Percentiles rank a stretch among this genome's conserved stretches.
phyloP scores from a whole-genome alignment of 2,888 invertebrate species.

The Cheilosia pagana region DNA sequence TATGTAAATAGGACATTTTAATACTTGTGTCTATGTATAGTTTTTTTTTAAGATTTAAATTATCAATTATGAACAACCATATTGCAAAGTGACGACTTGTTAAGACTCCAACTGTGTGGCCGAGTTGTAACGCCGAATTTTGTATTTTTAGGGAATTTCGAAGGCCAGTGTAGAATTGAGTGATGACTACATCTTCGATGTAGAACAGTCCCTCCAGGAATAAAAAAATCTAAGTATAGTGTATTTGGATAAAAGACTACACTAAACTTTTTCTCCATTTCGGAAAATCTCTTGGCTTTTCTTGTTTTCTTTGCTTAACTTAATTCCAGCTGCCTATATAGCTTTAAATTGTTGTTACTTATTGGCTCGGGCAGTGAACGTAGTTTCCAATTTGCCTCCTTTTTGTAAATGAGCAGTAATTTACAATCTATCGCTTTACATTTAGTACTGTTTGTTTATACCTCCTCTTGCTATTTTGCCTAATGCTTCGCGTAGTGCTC shows the following conservation, averaged over 20 bases:
- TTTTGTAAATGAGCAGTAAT: too few species aligned
- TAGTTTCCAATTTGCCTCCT: too few species aligned
- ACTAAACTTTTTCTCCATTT: neutral
- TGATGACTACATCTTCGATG: slow-evolving; percentile 60
- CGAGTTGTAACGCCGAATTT: slow-evolving; percentile 17
- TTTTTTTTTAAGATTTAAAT: slow-evolving; percentile 30
- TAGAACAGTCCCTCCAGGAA: slow-evolving; percentile 32
- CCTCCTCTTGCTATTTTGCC: too few species aligned
- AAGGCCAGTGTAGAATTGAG: slow-evolving; percentile 53
- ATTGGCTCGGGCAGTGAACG: too few species aligned
- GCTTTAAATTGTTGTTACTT: neutral
- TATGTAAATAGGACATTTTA: slow-evolving; percentile 42
- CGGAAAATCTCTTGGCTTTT: neutral
- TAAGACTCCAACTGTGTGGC: neutral
- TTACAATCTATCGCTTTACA: too few species aligned
- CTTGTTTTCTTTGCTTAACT: neutral
- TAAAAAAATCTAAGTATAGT: slow-evolving; percentile 22
- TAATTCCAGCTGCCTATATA: neutral
- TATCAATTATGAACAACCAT: neutral
- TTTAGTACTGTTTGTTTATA: too few species aligned
- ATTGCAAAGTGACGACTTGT: slow-evolving; percentile 70
- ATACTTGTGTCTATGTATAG: slow-evolving; percentile 42
- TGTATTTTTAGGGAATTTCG: slow-evolving; percentile 61
- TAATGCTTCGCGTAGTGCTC: too few species aligned
- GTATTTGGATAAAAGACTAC: slow-evolving; percentile 3